Evolutionary conservation across 2,113 vertebrate species (phyloP).

Genomic region (Kryptolebias marmoratus): DNA sequence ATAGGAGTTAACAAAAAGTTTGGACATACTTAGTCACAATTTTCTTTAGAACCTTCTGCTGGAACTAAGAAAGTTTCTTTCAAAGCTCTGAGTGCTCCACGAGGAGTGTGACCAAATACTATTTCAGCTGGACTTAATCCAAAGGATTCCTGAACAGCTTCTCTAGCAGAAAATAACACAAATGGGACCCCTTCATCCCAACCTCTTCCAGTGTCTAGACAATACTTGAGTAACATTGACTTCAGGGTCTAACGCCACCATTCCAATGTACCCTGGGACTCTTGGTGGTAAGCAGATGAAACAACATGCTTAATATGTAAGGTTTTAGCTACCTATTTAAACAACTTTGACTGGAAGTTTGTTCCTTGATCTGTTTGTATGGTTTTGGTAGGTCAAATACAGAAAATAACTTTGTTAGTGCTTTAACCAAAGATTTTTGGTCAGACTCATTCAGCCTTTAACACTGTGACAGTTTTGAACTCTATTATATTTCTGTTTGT

Average conservation of each 20-base stretch:
- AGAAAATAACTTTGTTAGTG: conserved; percentile 26
- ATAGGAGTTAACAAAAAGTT: not conserved
- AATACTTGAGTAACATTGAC: not conserved
- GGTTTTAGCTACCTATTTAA: not conserved
- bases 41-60: not conserved
- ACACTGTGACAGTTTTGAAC: too few species aligned
- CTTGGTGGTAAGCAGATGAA: not conserved
- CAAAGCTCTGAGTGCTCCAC: too few species aligned
- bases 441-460: too few species aligned
- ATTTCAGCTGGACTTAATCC: not conserved
- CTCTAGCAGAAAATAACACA: not conserved
- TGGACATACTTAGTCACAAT: not conserved
- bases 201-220: not conserved
- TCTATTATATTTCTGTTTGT: too few species aligned
- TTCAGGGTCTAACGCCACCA: not conserved
- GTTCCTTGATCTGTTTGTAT: conserved; percentile 22
- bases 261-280: not conserved
- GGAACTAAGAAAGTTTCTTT: too few species aligned
- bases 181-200: not conserved
- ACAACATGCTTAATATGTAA: not conserved
- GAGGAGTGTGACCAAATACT: not conserved
- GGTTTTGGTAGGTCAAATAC: conserved; percentile 3
- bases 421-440: not conserved
- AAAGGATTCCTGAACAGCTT: too few species aligned
- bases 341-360: conserved; percentile 7